These are phyloP conservation scores for Phaenicophaeus curvirostris DNA, from an alignment of 2,797 vertebrate genomes.

Conservation along the genomic window DNA sequence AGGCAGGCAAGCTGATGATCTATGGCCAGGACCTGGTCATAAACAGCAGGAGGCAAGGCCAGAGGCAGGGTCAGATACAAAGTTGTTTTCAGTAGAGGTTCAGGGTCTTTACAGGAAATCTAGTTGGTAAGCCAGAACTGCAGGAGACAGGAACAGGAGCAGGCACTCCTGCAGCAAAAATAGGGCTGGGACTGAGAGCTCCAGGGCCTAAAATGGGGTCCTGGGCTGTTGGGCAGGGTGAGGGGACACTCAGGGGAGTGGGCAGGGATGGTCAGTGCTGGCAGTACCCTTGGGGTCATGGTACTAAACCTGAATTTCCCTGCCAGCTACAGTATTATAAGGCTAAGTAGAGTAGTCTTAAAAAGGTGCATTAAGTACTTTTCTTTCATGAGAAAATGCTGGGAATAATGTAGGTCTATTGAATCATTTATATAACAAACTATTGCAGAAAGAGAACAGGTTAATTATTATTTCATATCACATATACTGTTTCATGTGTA, in stretches of 20 bases:
- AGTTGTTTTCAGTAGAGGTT: background rate
- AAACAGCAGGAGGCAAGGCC: background rate
- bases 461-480: background rate
- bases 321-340: background rate
- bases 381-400: background rate
- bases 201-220: background rate
- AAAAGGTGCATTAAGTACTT: background rate
- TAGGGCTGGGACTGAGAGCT: background rate
- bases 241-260: background rate
- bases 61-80: background rate
- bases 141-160: background rate
- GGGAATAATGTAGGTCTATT: background rate
- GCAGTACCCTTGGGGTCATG: fast-evolving
- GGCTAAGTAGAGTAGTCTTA: background rate
- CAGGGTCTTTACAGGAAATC: background rate
- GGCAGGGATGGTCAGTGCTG: background rate
- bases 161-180: background rate
- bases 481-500: background rate
- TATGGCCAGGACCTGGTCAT: background rate
- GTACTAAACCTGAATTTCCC: background rate
- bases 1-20: background rate
- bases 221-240: background rate
- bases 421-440: background rate
- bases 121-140: background rate
- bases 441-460: background rate